These are phyloP conservation scores for Agrotis ipsilon DNA, from an alignment of 2,888 invertebrate species.

Conservation along the genomic window DNA sequence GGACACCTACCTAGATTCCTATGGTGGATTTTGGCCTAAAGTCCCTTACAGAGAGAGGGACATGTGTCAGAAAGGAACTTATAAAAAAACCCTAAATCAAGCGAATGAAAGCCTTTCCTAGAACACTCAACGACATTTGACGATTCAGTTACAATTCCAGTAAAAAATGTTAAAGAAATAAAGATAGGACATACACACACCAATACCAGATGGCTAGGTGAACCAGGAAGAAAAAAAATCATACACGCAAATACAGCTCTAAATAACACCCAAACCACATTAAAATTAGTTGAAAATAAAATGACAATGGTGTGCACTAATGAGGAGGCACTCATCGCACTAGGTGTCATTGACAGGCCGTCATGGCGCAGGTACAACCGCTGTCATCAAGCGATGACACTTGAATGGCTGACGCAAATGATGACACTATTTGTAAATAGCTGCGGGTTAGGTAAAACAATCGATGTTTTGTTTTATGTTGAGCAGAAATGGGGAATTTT, in stretches of 20 bases:
- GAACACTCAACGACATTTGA: too few species aligned
- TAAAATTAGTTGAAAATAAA: slow-evolving; percentile 46
- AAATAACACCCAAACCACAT: slow-evolving; percentile 6
- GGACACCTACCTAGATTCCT: too few species aligned
- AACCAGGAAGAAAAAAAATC: not conserved
- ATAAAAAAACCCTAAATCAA: too few species aligned
- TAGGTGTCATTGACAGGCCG: slow-evolving; percentile 61
- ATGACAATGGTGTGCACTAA: slow-evolving; percentile 46
- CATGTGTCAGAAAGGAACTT: too few species aligned
- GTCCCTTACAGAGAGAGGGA: too few species aligned
- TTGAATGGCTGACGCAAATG: slow-evolving; percentile 60
- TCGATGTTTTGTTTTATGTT: slow-evolving; percentile 32
- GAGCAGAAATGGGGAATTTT: not conserved
- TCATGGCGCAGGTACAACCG: slow-evolving; percentile 55
- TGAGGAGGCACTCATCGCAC: slow-evolving; percentile 46
- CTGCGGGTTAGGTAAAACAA: slow-evolving; percentile 39
- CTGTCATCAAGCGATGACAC: slow-evolving; percentile 47
- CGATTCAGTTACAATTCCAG: not conserved
- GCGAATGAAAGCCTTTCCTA: too few species aligned
- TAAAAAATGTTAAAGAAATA: too few species aligned
- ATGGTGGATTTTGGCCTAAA: too few species aligned
- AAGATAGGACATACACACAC: not conserved
- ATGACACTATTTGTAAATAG: slow-evolving; percentile 50
- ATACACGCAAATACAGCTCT: not conserved
- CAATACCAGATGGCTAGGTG: not conserved